A percentile compares a stretch with the other conserved stretches of the same genome.
Conservation (phyloP, 2,888 invertebrate genomes). For the Patella caerulea region DNA sequence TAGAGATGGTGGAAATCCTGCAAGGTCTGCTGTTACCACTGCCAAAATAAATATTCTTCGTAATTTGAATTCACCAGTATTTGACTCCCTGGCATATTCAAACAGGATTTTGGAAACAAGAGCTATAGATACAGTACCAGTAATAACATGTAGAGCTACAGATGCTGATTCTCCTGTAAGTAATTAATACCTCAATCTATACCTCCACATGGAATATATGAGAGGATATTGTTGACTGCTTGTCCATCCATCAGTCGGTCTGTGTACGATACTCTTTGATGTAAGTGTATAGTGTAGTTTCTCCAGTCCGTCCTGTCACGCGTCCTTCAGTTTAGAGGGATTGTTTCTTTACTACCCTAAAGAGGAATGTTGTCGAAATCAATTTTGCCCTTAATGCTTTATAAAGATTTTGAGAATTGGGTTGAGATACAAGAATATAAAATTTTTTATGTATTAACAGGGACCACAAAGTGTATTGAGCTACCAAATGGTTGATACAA, state of each 20-base stretch:
- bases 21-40: slow-evolving; percentile 41
- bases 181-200: not conserved
- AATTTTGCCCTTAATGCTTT: too few species aligned
- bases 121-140: slow-evolving; percentile 29
- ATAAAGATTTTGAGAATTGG: too few species aligned
- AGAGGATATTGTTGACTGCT: too few species aligned
- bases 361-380: too few species aligned
- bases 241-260: too few species aligned
- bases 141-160: slow-evolving; percentile 43
- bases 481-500: slow-evolving; percentile 11
- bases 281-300: too few species aligned
- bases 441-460: slow-evolving; percentile 16
- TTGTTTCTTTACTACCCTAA: too few species aligned
- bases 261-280: too few species aligned
- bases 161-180: slow-evolving; percentile 52
- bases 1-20: slow-evolving; percentile 61
- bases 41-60: slow-evolving; percentile 55
- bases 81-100: slow-evolving; percentile 25
- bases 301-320: too few species aligned
- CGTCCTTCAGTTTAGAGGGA: too few species aligned
- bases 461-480: slow-evolving; percentile 34
- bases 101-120: slow-evolving; percentile 42
- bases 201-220: too few species aligned
- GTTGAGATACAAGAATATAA: too few species aligned
- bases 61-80: slow-evolving; percentile 56